Base-by-base conservation (phyloP, 2,888 invertebrate species). In the Diarsia brunnea region DNA sequence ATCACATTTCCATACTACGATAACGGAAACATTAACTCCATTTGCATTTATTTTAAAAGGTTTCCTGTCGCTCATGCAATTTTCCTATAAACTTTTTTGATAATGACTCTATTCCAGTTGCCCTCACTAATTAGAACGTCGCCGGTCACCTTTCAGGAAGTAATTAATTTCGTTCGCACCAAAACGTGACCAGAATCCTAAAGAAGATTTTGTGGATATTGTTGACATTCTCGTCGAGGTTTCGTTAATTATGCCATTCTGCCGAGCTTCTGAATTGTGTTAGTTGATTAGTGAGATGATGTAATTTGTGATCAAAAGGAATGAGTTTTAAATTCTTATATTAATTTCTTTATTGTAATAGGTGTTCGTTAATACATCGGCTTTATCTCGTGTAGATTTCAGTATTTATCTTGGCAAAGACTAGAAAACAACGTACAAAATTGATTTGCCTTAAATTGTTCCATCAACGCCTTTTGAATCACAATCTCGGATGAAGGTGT, bases 101-200 rank as follows among this genome's bases (percentile, higher is more conserved):
- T 77, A 75, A 75, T 82, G 69, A 66, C 69, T 67, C 43, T 70
- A 60, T 79, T 75, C 58, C 77, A 79, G 75, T 74, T 61, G 66
- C 55, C 69, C 43, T 77, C 69, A 74, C 87, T 87, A 85, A 86
- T 87, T 87, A 86, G 74, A 70, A 69, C 74, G 70, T 81, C 69
- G 49, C 78, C 51, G 73, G 79, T 78, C 70, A 84, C 84, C 84
- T 81, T 86, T 81, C 75, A 38, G 72, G 77, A 78, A 86, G 73
- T 86, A 84, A 87, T 87, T 87, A 87, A 87, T 87, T 87, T 87
- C 75, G 70, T 81, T 87, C 82, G 77, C 77, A 87, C 76, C 79
- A 79, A 86, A 87, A 87, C 87, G 87, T 87, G 87, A 87, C 88
- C 80, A 60, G 88, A 82, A 79, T 80, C 63, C 73, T 55, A 66